Conservation (phyloP, 1,140 invertebrate genomes). For the Nephila pilipes region DNA sequence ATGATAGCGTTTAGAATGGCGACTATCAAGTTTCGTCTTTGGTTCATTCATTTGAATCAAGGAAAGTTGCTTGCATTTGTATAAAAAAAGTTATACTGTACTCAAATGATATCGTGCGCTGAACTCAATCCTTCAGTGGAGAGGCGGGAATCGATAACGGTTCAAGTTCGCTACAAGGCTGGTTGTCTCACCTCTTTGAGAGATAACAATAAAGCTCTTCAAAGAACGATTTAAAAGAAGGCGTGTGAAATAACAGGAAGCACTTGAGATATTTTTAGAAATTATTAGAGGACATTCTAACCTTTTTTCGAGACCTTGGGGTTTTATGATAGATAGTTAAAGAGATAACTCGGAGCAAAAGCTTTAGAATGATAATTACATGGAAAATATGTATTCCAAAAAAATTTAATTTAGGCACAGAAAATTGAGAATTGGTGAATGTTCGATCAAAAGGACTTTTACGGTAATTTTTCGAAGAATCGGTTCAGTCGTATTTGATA, state of each 20-base stretch:
- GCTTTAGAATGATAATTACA: too few relatives aligned
- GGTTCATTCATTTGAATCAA: slow-evolving; percentile 7
- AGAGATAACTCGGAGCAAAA: neutral
- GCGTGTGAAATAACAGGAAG: neutral
- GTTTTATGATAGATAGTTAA: neutral
- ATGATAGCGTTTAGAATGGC: neutral
- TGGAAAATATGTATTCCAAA: too few relatives aligned
- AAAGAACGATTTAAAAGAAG: neutral
- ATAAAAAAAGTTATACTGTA: neutral
- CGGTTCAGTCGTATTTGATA: too few relatives aligned
- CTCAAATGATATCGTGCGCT: slow-evolving; percentile 33
- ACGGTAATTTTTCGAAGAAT: too few relatives aligned
- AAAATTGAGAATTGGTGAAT: too few relatives aligned
- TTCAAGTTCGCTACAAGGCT: neutral
- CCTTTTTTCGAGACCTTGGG: neutral
- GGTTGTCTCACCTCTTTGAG: neutral
- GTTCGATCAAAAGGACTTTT: too few relatives aligned
- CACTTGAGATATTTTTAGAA: slow-evolving; percentile 7
- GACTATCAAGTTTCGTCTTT: neutral
- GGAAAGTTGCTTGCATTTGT: neutral
- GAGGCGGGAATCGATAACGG: neutral
- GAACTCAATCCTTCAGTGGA: neutral
- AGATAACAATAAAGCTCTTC: slow-evolving; percentile 27
- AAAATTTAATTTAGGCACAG: too few relatives aligned
- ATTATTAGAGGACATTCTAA: neutral